These are phyloP conservation scores for Gopherus flavomarginatus DNA, from an alignment of 2,113 vertebrate genomes.

Conservation along the genomic window DNA sequence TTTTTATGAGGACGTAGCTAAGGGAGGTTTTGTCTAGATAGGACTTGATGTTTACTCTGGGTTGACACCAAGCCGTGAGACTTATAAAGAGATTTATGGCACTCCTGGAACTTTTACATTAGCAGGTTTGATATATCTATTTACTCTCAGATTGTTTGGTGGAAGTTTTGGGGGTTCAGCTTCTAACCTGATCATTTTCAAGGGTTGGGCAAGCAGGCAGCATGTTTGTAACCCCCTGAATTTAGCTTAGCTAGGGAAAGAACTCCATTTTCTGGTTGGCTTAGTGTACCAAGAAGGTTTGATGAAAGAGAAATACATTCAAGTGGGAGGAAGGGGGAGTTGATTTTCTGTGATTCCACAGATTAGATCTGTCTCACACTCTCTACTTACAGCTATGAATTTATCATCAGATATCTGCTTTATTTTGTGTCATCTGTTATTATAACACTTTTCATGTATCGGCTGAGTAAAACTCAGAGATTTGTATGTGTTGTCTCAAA, in stretches of 20 bases:
- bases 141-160: slow-evolving; percentile 35
- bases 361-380: background rate
- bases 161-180: slow-evolving; percentile 13
- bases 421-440: background rate
- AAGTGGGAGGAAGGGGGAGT: background rate
- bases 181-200: slow-evolving; percentile 48
- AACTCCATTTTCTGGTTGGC: slow-evolving; percentile 8
- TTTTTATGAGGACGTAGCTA: slow-evolving; percentile 40
- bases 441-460: background rate
- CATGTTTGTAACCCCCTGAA: background rate
- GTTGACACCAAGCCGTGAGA: slow-evolving; percentile 25
- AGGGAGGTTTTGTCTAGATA: slow-evolving; percentile 20
- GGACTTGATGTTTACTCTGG: slow-evolving; percentile 48
- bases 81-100: slow-evolving; percentile 56
- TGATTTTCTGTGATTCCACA: background rate
- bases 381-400: background rate
- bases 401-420: background rate
- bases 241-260: slow-evolving; percentile 29
- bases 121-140: slow-evolving; percentile 33
- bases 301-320: background rate
- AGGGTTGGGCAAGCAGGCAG: background rate
- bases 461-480: background rate
- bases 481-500: background rate
- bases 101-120: slow-evolving; percentile 33
- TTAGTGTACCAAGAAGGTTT: background rate